phyloP scores from a whole-genome alignment of 2,888 invertebrate species.

The Tenodera sinensis region DNA sequence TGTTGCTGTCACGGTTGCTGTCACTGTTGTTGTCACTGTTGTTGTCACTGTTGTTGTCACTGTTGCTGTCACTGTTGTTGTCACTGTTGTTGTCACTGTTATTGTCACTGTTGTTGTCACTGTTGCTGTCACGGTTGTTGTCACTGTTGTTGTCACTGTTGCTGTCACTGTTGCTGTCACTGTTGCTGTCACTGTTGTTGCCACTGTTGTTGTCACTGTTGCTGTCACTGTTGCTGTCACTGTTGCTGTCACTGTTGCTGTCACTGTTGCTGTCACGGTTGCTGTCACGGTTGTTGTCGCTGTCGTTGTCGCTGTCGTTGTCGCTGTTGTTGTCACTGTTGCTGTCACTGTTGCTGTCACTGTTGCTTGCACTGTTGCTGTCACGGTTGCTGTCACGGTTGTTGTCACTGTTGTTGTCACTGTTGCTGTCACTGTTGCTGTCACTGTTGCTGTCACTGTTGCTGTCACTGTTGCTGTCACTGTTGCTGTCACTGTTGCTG shows the following conservation, averaged over 20 bases:
- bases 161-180: not conserved
- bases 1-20: not conserved
- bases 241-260: not conserved
- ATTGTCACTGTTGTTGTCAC: not conserved
- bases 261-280: not conserved
- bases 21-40: not conserved
- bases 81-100: not conserved
- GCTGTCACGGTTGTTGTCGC: too few species aligned
- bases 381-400: too few species aligned
- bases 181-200: not conserved
- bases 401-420: not conserved
- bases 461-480: slow-evolving; percentile 11
- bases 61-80: not conserved
- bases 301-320: slow-evolving; percentile 14
- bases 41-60: not conserved
- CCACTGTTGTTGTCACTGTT: not conserved
- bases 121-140: not conserved
- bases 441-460: slow-evolving; percentile 6
- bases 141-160: too few species aligned
- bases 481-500: slow-evolving; percentile 15
- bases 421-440: slow-evolving; percentile 14
- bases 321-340: slow-evolving; percentile 15
- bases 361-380: too few species aligned
- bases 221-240: not conserved
- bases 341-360: too few species aligned